Evolutionary conservation across 2,888 invertebrate species (phyloP), one percentile per base, ranked within the genome.

Genomic region (Calephelis perditalis): DNA sequence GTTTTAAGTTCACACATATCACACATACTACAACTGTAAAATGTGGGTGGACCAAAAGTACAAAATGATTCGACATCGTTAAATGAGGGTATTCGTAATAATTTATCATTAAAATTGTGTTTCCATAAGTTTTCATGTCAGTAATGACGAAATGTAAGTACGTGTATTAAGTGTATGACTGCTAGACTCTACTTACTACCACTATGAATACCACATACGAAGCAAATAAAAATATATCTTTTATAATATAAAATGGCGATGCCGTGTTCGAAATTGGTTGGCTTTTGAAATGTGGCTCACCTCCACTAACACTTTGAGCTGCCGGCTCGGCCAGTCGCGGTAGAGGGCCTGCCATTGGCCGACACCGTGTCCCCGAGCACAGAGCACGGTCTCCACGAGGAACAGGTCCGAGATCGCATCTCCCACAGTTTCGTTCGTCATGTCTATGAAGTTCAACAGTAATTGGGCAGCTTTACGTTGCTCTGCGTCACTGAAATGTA

Each of bases 381-480:
- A 94, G 36, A 99, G 92, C 58, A 99, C 95, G 0, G 95, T 94
- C 84, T 99, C 99, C 1, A 99, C 98, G 6, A 98, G 82, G 62
- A 99, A 91, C 93, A 99, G 92, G 77, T 99, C 99, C 0, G 99
- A 98, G 60, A 99, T 94, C 4, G 99, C 99, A 90, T 99, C 99
- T 0, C 99, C 99, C 0, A 99, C 97, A 0, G 96, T 95, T 86
- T 98, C 97, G 82, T 98, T 99, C 11, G 97, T 96, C 72, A 98
- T 91, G 79, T 97, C 95, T 65, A 97, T 95, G 60, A 97, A 87
- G 68, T 92, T 89, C 3, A 92, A 78, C 9, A 98, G 86, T 35
- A 92, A 92, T 45, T 89, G 83, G 0, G 95, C 95, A 2, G 95
- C 93, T 64, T 88, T 84, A 56, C 91, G 82, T 46, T 85, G 79